These are phyloP conservation scores for Malacoraja senta DNA, from an alignment of 2,797 vertebrate species.

Conservation along the genomic window DNA sequence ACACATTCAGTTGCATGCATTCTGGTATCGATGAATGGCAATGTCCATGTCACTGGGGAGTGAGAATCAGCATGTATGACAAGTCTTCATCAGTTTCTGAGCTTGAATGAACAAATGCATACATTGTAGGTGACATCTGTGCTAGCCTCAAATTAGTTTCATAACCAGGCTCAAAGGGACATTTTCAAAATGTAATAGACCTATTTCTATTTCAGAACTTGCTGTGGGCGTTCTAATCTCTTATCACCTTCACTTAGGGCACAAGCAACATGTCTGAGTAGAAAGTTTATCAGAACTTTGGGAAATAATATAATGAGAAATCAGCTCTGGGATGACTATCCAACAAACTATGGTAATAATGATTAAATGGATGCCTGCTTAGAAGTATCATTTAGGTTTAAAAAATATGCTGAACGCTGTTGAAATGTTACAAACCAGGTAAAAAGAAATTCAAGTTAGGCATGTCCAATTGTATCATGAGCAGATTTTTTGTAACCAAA, in stretches of 20 bases:
- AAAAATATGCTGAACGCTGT: neutral
- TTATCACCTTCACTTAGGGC: slow-evolving; percentile 40
- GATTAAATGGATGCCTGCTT: neutral
- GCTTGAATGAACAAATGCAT: slow-evolving; percentile 37
- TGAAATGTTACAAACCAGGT: neutral
- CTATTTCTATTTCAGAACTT: slow-evolving; percentile 44
- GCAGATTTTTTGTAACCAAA: neutral
- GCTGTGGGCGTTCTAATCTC: slow-evolving; percentile 43
- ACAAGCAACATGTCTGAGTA: slow-evolving; percentile 30
- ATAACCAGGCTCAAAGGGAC: slow-evolving; percentile 44
- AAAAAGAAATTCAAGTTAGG: neutral
- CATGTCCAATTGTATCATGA: neutral
- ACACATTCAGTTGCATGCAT: slow-evolving; percentile 15
- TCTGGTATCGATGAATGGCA: slow-evolving; percentile 1
- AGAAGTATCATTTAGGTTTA: neutral
- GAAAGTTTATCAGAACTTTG: slow-evolving; percentile 42
- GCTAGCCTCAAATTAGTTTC: slow-evolving; percentile 46
- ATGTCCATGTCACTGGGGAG: neutral
- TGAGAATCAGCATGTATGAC: slow-evolving; percentile 38
- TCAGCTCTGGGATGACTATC: neutral
- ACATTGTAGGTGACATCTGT: slow-evolving; percentile 43
- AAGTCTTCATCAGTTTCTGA: slow-evolving; percentile 38
- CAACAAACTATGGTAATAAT: neutral
- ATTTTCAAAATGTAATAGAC: slow-evolving; percentile 42
- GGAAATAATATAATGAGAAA: slow-evolving; percentile 38